These are phyloP conservation scores for Hemistola chrysoprasaria DNA, from an alignment of 2,888 invertebrate species.

Conservation along the genomic window DNA sequence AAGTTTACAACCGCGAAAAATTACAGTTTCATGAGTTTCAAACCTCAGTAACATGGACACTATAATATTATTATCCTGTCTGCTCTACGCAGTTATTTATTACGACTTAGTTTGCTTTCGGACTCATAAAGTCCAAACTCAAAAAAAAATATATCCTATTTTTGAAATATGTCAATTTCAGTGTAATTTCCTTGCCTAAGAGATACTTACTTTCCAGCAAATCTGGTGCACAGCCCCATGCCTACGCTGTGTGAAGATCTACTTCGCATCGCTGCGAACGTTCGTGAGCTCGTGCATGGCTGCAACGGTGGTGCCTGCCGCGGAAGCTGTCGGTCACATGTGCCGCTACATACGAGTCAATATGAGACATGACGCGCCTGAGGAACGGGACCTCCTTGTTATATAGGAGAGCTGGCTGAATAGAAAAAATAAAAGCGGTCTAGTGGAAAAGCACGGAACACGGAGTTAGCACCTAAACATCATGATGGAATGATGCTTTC, in stretches of 20 bases:
- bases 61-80: no score
- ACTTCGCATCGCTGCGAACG: slow-evolving; percentile 83
- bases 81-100: no score
- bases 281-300: slow-evolving; percentile 81
- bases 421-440: background rate
- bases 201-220: slow-evolving; percentile 81
- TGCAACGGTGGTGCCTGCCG: slow-evolving; percentile 84
- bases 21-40: no score
- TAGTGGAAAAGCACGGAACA: slow-evolving; percentile 1
- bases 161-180: no score
- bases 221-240: slow-evolving; percentile 89
- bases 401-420: slow-evolving; percentile 41
- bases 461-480: background rate
- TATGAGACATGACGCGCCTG: slow-evolving; percentile 79
- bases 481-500: no score
- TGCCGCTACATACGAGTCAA: slow-evolving; percentile 83
- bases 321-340: slow-evolving; percentile 83
- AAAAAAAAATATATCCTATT: no score
- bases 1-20: no score
- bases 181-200: no score
- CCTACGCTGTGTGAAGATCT: slow-evolving; percentile 85
- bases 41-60: no score
- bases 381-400: slow-evolving; percentile 64
- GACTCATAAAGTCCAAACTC: no score
- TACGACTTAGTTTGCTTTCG: no score